A percentile compares a stretch with the other conserved stretches of the same genome.
phyloP scores from a whole-genome alignment of 2,113 vertebrate species.

The Tupaia tana region DNA sequence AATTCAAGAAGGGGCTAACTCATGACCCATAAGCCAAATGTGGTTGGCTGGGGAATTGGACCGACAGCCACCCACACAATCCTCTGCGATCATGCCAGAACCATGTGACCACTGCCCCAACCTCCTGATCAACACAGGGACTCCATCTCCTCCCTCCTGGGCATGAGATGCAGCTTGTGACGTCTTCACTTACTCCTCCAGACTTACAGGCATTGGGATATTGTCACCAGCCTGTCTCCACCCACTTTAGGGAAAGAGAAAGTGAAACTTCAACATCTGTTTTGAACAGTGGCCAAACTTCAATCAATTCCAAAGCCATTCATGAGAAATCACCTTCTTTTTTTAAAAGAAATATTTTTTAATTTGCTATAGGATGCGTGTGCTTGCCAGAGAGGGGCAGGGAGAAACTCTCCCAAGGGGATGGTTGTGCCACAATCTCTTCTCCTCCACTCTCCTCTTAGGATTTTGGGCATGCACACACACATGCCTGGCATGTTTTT shows the following conservation, averaged over 20 bases:
- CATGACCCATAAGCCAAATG: background rate
- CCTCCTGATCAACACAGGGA: background rate
- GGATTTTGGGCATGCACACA: too few relatives aligned
- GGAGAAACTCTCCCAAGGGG: too few relatives aligned
- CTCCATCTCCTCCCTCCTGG: background rate
- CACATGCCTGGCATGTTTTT: too few relatives aligned
- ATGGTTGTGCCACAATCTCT: too few relatives aligned
- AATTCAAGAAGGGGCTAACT: background rate
- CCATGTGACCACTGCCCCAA: accelerated
- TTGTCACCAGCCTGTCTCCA: background rate
- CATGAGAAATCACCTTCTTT: background rate
- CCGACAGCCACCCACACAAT: background rate
- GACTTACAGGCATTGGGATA: background rate
- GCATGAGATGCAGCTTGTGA: background rate
- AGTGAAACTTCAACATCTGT: background rate
- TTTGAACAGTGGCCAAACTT: background rate
- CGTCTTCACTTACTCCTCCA: background rate
- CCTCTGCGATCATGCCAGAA: background rate
- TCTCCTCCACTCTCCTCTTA: too few relatives aligned
- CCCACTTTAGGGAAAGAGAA: background rate
- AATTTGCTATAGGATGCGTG: too few relatives aligned
- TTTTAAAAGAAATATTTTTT: too few relatives aligned
- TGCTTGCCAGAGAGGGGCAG: too few relatives aligned
- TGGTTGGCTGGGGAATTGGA: background rate
- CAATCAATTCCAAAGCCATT: background rate